Percentiles rank a stretch among this genome's conserved stretches.
These are phyloP conservation scores for Ephydatia muelleri DNA, from an alignment of 37 sponge, comb jelly and placozoan genomes.

Conservation along the genomic window DNA sequence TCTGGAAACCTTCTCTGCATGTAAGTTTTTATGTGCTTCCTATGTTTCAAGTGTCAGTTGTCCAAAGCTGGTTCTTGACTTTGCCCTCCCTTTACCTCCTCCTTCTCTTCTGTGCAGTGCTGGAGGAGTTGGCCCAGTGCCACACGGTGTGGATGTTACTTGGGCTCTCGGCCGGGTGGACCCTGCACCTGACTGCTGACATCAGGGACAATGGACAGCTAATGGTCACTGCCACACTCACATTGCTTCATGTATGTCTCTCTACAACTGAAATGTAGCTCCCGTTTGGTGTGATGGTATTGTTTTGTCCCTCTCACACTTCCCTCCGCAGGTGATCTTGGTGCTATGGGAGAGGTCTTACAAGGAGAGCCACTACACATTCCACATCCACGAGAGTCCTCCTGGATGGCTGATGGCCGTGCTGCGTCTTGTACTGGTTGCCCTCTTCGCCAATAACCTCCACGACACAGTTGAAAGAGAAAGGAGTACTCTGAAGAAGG, in stretches of 20 bases:
- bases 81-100: background rate
- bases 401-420: slow-evolving; percentile 53
- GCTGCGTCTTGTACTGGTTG: slow-evolving; percentile 45
- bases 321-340: slow-evolving; percentile 21
- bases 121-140: slow-evolving; percentile 65
- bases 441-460: slow-evolving; percentile 54
- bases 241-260: slow-evolving; percentile 27
- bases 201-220: slow-evolving; percentile 51
- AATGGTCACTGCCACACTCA: slow-evolving; percentile 16
- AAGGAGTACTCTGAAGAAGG: slow-evolving; percentile 51
- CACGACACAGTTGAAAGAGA: slow-evolving; percentile 29
- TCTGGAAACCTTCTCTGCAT: slow-evolving; percentile 55
- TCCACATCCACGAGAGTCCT: slow-evolving; percentile 52
- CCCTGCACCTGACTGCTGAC: slow-evolving; percentile 32
- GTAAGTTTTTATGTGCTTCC: slow-evolving; percentile 26
- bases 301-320: background rate
- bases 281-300: too few species aligned
- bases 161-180: slow-evolving; percentile 70
- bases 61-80: background rate
- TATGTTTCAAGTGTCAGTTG: too few species aligned
- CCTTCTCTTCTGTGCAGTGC: slow-evolving; percentile 10
- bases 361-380: slow-evolving; percentile 75
- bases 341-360: slow-evolving; percentile 74
- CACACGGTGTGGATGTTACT: slow-evolving; percentile 71
- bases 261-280: too few species aligned